Percentiles rank a stretch among this genome's conserved stretches.
These are phyloP conservation scores for Nebria ingens DNA, from an alignment of 1,140 invertebrate species.

Conservation along the genomic window DNA sequence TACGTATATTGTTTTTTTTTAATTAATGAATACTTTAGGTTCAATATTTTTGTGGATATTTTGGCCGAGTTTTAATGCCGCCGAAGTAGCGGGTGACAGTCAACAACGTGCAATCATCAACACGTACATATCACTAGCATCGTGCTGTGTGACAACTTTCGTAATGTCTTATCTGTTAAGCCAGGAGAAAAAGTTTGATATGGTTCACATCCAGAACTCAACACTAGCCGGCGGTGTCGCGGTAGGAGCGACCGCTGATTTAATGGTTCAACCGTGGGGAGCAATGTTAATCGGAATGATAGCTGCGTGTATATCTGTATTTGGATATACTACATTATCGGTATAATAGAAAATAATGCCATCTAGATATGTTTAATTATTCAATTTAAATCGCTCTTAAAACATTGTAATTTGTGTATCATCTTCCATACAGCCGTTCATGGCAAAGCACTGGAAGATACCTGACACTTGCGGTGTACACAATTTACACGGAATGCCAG, in stretches of 20 bases:
- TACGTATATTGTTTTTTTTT: too few species aligned
- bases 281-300: conserved; percentile 72
- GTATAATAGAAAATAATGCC: conserved; percentile 38
- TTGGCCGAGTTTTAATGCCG: conserved; percentile 94
- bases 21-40: too few species aligned
- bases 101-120: conserved; percentile 84
- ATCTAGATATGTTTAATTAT: background rate
- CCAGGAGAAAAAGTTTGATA: conserved; percentile 71
- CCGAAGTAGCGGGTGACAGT: conserved; percentile 58
- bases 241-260: conserved; percentile 55
- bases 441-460: conserved; percentile 56
- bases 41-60: conserved; percentile 91
- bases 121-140: conserved; percentile 78
- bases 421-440: conserved; percentile 64
- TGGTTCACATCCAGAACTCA: conserved; percentile 86
- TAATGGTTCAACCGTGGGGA: conserved; percentile 78
- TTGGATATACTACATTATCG: conserved; percentile 76
- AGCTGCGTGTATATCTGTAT: conserved; percentile 71
- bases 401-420: too few species aligned
- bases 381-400: background rate
- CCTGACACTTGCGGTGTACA: conserved; percentile 93
- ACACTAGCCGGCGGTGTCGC: conserved; percentile 73
- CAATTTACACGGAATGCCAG: conserved; percentile 94
- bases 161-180: conserved; percentile 70
- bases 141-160: conserved; percentile 76